Base-by-base conservation (phyloP, 92 coral and sea anemone species). In the Metridium senile region DNA sequence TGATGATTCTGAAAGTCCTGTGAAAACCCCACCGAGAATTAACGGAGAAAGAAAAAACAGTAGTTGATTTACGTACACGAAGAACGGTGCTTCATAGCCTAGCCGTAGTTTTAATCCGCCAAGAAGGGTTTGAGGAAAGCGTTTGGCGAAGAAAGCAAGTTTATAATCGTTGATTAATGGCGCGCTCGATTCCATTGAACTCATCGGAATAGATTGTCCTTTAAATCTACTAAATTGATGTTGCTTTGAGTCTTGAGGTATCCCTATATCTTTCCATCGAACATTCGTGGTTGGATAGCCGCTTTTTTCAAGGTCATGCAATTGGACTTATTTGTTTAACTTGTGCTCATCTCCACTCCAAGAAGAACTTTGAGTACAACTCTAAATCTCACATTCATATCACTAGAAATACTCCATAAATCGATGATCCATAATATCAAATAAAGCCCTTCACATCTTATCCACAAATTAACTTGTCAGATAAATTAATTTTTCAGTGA, bases 161-260 rank as follows among this genome's bases (percentile, higher is more conserved):
- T 95, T 95, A 78, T 95, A 95, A 67, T 95, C 98, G 87, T 95
- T 95, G 58, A 95, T 75, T 47, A 95, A 84, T 78, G 98, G 98
- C 23, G 97, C 97, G 59, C 97, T 87, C 9, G 91, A 82, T 43
- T 89, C 95, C 83, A 81, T 79, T 16, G 94, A 89, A 56, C 95
- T 84, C 98, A 91, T 93, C 64, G 31, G 64, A 43, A 31, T 19
- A 28, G 51, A 51, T 18, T 28, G n/a, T 29, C 1, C n/a, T 63
- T 21, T 4, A 23, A 27, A 2, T 7, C 45, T 28, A 9, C 22
- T 27, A 28, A 28, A 63, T 16, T 13, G 45, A 28, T 63, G 39
- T 21, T 28, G 39, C 27, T 63, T 6, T n/a, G n/a, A 2, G n/a
- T 63, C 39, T 28, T 28, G 25, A 63, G 20, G 6, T 28, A 31